A percentile compares a stretch with the other conserved stretches of the same genome.
These are phyloP conservation scores for Caenorhabditis angaria DNA, from an alignment of 2,888 invertebrate genomes.

Conservation along the genomic window DNA sequence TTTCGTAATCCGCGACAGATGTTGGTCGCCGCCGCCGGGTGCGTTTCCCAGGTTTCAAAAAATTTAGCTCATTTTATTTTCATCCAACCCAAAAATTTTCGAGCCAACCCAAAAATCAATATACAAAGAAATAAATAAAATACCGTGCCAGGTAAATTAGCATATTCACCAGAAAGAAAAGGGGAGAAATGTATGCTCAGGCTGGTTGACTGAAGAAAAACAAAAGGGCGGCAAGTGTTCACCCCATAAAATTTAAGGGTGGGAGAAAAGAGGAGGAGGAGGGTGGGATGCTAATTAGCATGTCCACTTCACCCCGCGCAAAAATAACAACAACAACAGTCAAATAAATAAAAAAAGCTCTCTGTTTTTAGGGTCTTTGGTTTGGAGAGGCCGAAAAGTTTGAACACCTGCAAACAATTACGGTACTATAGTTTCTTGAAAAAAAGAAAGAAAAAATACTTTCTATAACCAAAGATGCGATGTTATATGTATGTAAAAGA, in stretches of 20 bases:
- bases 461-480: not conserved
- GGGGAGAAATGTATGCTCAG: conserved; percentile 1
- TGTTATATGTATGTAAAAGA: too few species aligned
- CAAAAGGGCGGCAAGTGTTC: not conserved
- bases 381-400: too few species aligned
- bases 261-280: not conserved
- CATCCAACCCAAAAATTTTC: too few species aligned
- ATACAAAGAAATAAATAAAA: too few species aligned
- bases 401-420: too few species aligned
- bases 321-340: not conserved
- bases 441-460: not conserved
- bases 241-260: not conserved
- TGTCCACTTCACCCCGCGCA: not conserved
- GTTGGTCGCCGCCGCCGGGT: too few species aligned
- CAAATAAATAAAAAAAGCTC: not conserved
- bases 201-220: not conserved
- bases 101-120: too few species aligned
- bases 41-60: too few species aligned
- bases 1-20: conserved; percentile 1
- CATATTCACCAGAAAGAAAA: not conserved
- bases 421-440: too few species aligned
- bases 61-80: too few species aligned
- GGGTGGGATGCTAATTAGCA: not conserved
- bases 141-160: not conserved
- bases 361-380: too few species aligned